phyloP scores from a whole-genome alignment of 2,888 invertebrate species.

The Dicycla oo region DNA sequence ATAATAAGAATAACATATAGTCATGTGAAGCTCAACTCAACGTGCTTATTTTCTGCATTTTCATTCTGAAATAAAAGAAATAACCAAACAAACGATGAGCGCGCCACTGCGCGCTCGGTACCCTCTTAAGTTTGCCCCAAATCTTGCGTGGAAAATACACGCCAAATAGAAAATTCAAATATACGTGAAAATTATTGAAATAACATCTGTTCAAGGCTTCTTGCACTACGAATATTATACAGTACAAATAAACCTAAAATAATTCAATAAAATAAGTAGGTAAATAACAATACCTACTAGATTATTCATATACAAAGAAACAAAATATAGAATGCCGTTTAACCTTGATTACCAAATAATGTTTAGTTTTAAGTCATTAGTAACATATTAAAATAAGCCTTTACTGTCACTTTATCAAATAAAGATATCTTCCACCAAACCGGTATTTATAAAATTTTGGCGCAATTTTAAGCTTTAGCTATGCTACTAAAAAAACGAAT shows the following conservation, averaged over 20 bases:
- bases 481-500: no score
- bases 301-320: background rate
- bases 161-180: background rate
- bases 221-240: background rate
- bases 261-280: background rate
- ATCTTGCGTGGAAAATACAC: background rate
- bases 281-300: background rate
- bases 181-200: background rate
- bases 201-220: background rate
- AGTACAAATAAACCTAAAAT: background rate
- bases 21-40: no score
- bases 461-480: background rate
- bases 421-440: background rate
- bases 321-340: background rate
- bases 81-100: no score
- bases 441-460: background rate
- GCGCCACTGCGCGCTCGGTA: no score
- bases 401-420: background rate
- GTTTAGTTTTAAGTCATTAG: background rate
- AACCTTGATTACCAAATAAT: background rate
- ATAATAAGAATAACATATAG: no score
- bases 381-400: slow-evolving; percentile 15
- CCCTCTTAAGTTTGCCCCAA: background rate
- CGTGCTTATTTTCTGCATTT: no score
- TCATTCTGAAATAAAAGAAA: no score